phyloP scores from a whole-genome alignment of 2,888 invertebrate species.

The Trissonchulus latispiculum region DNA sequence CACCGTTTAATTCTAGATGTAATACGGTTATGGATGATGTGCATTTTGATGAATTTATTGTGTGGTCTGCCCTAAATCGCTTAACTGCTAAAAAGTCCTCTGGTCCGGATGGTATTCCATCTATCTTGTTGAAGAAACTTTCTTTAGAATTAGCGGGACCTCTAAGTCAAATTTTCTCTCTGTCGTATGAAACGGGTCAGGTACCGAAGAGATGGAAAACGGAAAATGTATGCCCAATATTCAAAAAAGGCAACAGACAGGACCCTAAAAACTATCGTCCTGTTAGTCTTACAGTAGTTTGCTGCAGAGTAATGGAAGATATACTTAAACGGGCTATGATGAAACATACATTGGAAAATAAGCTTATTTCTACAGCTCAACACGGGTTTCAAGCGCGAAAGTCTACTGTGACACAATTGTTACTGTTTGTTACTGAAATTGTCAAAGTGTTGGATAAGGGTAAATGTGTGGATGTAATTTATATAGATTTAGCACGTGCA shows the following conservation, averaged over 20 bases:
- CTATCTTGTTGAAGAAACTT: neutral
- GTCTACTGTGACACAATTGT: neutral
- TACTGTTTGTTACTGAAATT: neutral
- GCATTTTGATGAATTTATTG: neutral
- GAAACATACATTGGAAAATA: neutral
- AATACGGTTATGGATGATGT: neutral
- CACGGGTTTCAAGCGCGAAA: neutral
- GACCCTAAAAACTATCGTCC: neutral
- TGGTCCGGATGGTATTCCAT: neutral
- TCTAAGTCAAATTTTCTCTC: neutral
- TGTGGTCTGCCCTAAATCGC: neutral
- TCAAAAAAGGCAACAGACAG: neutral
- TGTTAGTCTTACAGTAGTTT: constrained; percentile 3
- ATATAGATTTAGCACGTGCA: neutral
- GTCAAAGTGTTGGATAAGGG: neutral
- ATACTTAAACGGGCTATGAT: neutral
- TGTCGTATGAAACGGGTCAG: neutral
- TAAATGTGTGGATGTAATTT: constrained; percentile 7
- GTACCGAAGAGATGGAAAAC: neutral
- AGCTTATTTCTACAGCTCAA: neutral
- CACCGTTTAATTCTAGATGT: neutral
- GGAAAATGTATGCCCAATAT: neutral
- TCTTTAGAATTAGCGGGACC: neutral
- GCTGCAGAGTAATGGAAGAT: neutral
- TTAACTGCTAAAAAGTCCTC: neutral